A percentile compares a stretch with the other conserved stretches of the same genome.
These are phyloP conservation scores for Trachelus iudaicus DNA, from an alignment of 2,888 invertebrate genomes.

Conservation along the genomic window DNA sequence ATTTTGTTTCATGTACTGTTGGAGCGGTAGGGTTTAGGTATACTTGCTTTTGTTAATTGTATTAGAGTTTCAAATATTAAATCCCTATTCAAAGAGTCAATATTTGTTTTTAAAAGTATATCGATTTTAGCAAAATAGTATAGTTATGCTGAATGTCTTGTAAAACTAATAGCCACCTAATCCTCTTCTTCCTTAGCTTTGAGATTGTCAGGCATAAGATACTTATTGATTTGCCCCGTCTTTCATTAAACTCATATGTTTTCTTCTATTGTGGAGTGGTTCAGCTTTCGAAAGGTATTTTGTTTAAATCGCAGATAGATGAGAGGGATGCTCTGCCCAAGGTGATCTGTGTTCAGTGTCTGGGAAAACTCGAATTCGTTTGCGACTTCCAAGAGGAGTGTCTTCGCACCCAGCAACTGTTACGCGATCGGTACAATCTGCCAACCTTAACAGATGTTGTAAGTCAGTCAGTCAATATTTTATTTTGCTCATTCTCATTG, in stretches of 20 bases:
- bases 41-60: neutral
- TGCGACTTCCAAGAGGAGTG: conserved; percentile 65
- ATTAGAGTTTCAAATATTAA: neutral
- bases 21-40: conserved; percentile 33
- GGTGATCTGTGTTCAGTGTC: conserved; percentile 63
- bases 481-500: neutral
- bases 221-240: neutral
- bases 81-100: neutral
- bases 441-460: conserved; percentile 59
- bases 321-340: conserved; percentile 64
- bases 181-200: neutral
- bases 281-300: conserved; percentile 29
- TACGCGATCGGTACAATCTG: conserved; percentile 61
- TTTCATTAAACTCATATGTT: neutral
- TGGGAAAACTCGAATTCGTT: conserved; percentile 65
- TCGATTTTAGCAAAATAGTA: neutral
- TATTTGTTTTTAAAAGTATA: neutral
- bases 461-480: conserved; percentile 52
- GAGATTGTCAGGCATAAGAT: neutral
- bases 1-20: conserved; percentile 3
- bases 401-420: conserved; percentile 62
- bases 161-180: neutral
- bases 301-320: conserved; percentile 62
- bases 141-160: neutral
- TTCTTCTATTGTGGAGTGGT: neutral